Percentiles rank a stretch among this genome's conserved stretches.
Evolutionary conservation across 1,140 invertebrate species (phyloP).

Genomic region (Saccostrea glomerata): DNA sequence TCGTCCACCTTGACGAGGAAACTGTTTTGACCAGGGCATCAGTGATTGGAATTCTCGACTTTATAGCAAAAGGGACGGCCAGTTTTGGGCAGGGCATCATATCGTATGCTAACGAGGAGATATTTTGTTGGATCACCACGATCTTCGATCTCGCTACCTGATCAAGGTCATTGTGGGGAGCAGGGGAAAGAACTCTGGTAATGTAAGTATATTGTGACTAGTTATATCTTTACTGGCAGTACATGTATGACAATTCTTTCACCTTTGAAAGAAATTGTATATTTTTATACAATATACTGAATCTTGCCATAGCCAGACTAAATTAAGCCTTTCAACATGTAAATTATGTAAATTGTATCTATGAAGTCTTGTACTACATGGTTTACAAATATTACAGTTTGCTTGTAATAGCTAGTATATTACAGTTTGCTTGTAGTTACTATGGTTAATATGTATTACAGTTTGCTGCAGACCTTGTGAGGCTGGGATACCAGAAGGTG

Average conservation of each 20-base stretch:
- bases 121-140: conserved; percentile 98
- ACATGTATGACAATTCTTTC: no score
- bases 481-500: conserved; percentile 79
- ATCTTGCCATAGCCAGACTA: no score
- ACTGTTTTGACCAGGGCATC: conserved; percentile 96
- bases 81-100: conserved; percentile 98
- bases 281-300: no score
- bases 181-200: conserved; percentile 70
- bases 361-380: no score
- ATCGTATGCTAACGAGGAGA: conserved; percentile 96
- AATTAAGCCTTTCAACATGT: no score
- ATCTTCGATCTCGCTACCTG: no score
- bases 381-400: no score
- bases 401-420: no score
- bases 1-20: conserved; percentile 98
- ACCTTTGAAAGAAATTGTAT: no score
- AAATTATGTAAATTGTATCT: no score
- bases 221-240: conserved; percentile 28
- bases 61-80: conserved; percentile 94
- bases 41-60: conserved; percentile 93
- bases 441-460: conserved; percentile 65
- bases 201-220: conserved; percentile 70
- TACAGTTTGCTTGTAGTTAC: no score
- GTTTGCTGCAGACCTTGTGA: conserved; percentile 81
- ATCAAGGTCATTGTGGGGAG: conserved; percentile 87